These are phyloP conservation scores for Galeopterus variegatus DNA, from an alignment of 2,113 vertebrate genomes.

Conservation along the genomic window DNA sequence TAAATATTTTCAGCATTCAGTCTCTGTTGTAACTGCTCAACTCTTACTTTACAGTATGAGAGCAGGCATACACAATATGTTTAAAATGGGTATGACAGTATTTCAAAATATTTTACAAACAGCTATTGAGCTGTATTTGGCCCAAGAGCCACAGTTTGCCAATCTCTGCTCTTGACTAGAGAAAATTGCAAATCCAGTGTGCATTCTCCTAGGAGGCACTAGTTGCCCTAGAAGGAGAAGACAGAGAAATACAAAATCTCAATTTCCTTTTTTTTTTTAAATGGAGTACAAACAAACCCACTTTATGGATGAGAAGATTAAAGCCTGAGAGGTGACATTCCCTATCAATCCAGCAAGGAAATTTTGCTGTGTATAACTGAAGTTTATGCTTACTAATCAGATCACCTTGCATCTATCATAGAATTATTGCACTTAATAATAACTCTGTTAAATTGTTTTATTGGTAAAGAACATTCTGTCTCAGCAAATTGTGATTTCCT, in stretches of 20 bases:
- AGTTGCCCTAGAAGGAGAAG: background rate
- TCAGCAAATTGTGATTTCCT: background rate
- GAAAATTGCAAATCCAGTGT: background rate
- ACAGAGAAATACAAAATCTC: background rate
- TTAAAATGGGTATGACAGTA: background rate
- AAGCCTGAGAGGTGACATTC: background rate
- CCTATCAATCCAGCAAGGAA: background rate
- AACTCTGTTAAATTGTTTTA: background rate
- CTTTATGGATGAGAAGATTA: background rate
- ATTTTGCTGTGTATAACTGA: background rate
- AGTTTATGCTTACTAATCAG: background rate
- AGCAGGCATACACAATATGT: background rate
- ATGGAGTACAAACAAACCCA: background rate
- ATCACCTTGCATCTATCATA: background rate
- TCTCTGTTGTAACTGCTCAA: background rate
- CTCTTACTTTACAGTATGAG: background rate
- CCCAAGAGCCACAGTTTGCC: background rate
- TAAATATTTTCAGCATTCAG: background rate
- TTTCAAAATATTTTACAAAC: background rate
- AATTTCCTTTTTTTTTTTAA: background rate
- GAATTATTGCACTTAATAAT: background rate
- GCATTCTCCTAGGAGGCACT: background rate
- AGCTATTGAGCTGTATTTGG: background rate
- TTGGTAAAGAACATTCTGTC: background rate
- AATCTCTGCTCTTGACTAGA: background rate